phyloP scores from a whole-genome alignment of 2,797 vertebrate species.

The Miichthys miiuy region DNA sequence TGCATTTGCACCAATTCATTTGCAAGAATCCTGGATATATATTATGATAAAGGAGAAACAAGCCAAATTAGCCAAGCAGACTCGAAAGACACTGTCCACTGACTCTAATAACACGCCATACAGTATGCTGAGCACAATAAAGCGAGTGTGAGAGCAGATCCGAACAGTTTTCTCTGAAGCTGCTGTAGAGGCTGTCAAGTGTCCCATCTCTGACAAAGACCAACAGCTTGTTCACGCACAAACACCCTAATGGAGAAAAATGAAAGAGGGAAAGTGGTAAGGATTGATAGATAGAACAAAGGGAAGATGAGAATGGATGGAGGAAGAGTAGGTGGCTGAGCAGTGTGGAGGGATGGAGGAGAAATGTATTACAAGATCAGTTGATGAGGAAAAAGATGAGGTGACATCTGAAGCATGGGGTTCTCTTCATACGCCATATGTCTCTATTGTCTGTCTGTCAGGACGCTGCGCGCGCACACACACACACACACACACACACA shows the following conservation, averaged over 20 bases:
- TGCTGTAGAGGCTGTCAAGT: slow-evolving; percentile 22
- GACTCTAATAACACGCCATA: slow-evolving; percentile 1
- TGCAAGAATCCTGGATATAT: slow-evolving; percentile 23
- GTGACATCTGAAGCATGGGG: slow-evolving; percentile 53
- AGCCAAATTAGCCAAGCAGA: not conserved
- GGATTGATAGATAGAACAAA: slow-evolving; percentile 33
- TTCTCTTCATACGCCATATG: slow-evolving; percentile 41
- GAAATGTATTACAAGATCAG: slow-evolving; percentile 38
- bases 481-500: slow-evolving; percentile 7
- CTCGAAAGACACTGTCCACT: not conserved
- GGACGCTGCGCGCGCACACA: not conserved
- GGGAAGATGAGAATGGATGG: slow-evolving; percentile 19
- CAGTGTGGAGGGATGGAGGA: slow-evolving; percentile 23
- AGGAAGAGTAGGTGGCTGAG: slow-evolving; percentile 31
- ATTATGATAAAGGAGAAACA: slow-evolving; percentile 32
- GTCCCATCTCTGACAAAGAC: slow-evolving; percentile 44
- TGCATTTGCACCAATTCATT: slow-evolving; percentile 4
- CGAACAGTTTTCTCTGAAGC: slow-evolving; percentile 34
- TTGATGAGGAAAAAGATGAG: slow-evolving; percentile 51
- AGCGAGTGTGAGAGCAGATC: slow-evolving; percentile 6
- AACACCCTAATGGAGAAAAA: slow-evolving; percentile 57
- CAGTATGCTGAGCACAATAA: not conserved
- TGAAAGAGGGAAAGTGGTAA: slow-evolving; percentile 23
- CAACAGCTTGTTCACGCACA: slow-evolving; percentile 52
- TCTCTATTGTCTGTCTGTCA: slow-evolving; percentile 52